A percentile compares a stretch with the other conserved stretches of the same genome.
These are phyloP conservation scores for Galerucella pusilla DNA, from an alignment of 2,888 invertebrate genomes.

Conservation along the genomic window DNA sequence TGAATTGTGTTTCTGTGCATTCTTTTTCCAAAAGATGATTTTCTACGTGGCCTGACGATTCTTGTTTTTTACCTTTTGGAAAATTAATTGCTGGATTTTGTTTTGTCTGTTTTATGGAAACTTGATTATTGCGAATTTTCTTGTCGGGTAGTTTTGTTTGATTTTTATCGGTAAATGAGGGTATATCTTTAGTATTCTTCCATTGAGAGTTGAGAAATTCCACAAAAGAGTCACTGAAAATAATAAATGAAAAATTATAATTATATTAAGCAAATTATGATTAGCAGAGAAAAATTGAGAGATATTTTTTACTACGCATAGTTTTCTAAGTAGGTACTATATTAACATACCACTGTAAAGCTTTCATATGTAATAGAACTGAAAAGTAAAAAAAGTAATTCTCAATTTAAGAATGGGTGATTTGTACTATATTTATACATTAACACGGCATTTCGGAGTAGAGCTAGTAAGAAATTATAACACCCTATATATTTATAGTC, in stretches of 20 bases:
- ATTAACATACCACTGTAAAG: too few relatives aligned
- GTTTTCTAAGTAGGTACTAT: too few relatives aligned
- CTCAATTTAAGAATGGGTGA: too few relatives aligned
- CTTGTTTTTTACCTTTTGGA: conserved; percentile 26
- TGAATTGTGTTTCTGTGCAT: conserved; percentile 22
- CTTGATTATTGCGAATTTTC: not conserved
- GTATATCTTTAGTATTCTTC: conserved; percentile 3
- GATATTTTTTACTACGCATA: too few relatives aligned
- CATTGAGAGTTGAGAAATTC: conserved; percentile 6
- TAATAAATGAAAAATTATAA: not conserved
- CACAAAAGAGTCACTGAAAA: conserved; percentile 18
- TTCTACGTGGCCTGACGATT: not conserved
- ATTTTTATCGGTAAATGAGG: not conserved
- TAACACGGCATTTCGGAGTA: too few relatives aligned
- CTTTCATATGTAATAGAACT: too few relatives aligned
- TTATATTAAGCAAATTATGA: not conserved
- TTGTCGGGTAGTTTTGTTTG: not conserved
- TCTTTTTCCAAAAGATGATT: conserved; percentile 12
- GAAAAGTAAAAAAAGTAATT: too few relatives aligned
- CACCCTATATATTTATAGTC: too few relatives aligned
- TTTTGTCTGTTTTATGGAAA: not conserved
- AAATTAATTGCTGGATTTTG: not conserved
- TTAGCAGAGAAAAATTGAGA: too few relatives aligned
- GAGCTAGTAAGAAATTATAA: too few relatives aligned
- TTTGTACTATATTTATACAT: too few relatives aligned